A percentile compares a stretch with the other conserved stretches of the same genome.
phyloP scores from a whole-genome alignment of 2,113 vertebrate genomes.

The Centropus unirufus region DNA sequence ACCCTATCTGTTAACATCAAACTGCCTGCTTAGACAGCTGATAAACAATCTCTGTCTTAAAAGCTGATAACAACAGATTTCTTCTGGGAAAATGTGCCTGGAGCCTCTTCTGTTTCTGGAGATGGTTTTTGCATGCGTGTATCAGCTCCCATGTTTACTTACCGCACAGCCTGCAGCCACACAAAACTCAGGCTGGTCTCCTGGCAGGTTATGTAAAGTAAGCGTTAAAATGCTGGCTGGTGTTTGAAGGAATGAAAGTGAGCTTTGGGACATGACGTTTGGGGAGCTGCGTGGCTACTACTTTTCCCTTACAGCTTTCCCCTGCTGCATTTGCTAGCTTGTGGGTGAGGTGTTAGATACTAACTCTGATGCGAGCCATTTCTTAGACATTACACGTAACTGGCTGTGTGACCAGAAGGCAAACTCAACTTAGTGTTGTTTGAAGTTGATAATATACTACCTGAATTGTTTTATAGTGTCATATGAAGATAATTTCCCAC shows the following conservation, averaged over 20 bases:
- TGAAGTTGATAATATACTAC: too few species aligned
- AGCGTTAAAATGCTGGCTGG: not conserved
- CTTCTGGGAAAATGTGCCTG: not conserved
- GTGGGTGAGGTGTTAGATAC: not conserved
- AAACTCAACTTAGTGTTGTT: not conserved
- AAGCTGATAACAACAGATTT: not conserved
- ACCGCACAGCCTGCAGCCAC: not conserved
- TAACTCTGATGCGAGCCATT: fast-evolving
- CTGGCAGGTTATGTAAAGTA: not conserved
- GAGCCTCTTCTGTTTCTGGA: not conserved
- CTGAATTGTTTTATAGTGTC: not conserved
- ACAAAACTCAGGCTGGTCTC: not conserved
- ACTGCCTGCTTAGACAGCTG: not conserved
- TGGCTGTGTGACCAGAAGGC: not conserved
- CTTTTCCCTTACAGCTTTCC: not conserved
- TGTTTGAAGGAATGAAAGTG: not conserved
- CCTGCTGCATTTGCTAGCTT: not conserved
- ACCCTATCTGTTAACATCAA: not conserved
- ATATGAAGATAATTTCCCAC: not conserved
- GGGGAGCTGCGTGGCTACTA: not conserved
- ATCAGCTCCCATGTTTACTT: not conserved
- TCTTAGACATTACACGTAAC: not conserved
- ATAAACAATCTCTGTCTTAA: conserved; percentile 1
- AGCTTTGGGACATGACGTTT: not conserved
- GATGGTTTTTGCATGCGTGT: not conserved